Evolutionary conservation across 2,797 vertebrate species (phyloP), one percentile per base, ranked within the genome.

Genomic region (Spea hammondii): DNA sequence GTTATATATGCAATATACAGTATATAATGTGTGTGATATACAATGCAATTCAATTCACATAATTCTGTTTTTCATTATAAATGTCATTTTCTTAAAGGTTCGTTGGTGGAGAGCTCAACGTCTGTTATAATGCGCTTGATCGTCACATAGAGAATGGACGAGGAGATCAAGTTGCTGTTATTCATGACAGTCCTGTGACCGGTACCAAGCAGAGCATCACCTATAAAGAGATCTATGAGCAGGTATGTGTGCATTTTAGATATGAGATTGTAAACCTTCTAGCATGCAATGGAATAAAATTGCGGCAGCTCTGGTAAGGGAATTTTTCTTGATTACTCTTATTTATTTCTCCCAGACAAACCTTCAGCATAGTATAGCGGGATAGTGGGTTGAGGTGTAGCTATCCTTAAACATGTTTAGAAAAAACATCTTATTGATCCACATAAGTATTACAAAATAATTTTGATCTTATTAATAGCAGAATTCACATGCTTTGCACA

Each of bases 171-270:
- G 84, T 89, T 46, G 97, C 97, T 64, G 91, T 99, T 86, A 93
- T 99, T 79, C 91, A 97, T 46, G 97, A 99, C 87, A 99, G 98
- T 84, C 96, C 97, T 4, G 96, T 99, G 84, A 97, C 96, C n/a
- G 89, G 91, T 54, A 93, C 89, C 12, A 96, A 96, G 86, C 90
- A 91, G 83, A 84, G 88, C 71, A 91, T 97, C 88, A 95, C 94
- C 0, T 99, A 95, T 83, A 93, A 91, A 70, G 92, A 98, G 74
- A 89, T 96, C 66, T 89, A 95, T 85, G 89, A 94, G 51, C 93
- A 99, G 96, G 96, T 98, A 89, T 1, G 17, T 17, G 17, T 0
- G 17, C 17, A 17, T 6, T 71, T 44, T 44, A 11, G 6, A 53
- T 53, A 7, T 53, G 6, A 7, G 51, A 53, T 53, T 53, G 51